Conservation (phyloP, 2,888 invertebrate species). For the Suillia variegata region DNA sequence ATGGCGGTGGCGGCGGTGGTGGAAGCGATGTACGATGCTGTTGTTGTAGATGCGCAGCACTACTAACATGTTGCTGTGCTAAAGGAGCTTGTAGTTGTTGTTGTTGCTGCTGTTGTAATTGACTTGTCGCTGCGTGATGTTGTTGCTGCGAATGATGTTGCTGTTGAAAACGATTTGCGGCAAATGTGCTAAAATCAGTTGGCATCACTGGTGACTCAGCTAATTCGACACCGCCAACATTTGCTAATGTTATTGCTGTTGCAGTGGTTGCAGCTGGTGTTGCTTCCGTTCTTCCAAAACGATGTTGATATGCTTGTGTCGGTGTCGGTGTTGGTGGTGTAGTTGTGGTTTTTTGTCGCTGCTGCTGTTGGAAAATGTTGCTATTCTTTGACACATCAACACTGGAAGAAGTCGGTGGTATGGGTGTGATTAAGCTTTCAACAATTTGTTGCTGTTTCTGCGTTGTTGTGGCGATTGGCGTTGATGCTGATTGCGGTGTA, state of each 20-base stretch:
- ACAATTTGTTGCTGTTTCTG: neutral
- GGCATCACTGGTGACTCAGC: neutral
- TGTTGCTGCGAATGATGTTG: conserved; percentile 15
- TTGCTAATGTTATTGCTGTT: neutral
- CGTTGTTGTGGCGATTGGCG: neutral
- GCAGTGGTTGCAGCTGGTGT: neutral
- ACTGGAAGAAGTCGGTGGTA: conserved; percentile 4
- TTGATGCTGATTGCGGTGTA: neutral
- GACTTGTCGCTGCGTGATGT: conserved; percentile 18
- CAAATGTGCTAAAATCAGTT: conserved; percentile 22
- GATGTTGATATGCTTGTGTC: conserved; percentile 15
- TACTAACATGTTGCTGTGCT: conserved; percentile 2
- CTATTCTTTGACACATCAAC: neutral
- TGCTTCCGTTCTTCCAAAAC: too few species aligned
- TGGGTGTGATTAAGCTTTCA: conserved; percentile 11
- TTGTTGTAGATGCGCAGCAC: neutral
- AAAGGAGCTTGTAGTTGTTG: conserved; percentile 22
- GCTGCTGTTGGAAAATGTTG: neutral
- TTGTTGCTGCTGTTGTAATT: conserved; percentile 40
- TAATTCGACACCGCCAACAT: neutral
- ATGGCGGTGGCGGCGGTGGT: conserved; percentile 21
- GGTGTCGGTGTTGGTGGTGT: too few species aligned
- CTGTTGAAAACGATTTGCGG: conserved; percentile 21
- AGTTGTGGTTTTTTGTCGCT: conserved; percentile 10
- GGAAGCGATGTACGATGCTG: conserved; percentile 19